Base-by-base conservation (phyloP, 1,140 invertebrate genomes). In the Hestina assimilis region DNA sequence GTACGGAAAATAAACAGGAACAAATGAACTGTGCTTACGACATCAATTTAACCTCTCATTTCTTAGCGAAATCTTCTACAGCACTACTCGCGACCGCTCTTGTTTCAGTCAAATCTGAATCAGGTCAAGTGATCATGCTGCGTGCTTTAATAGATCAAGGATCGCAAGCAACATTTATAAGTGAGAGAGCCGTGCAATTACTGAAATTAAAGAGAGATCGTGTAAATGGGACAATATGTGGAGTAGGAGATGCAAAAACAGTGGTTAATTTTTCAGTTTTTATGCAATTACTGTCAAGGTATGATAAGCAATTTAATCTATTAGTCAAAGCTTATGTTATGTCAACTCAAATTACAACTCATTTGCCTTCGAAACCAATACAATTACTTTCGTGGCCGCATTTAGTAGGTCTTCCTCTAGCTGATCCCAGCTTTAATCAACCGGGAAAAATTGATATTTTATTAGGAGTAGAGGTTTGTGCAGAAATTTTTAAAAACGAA, bases 111-210 rank as follows among this genome's bases (percentile, higher is more conserved):
- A 21, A n/a, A 42, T 17, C 20, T 11, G 40, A 23, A 23, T 11
- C n/a, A n/a, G 29, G 45, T 14, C 6, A 20, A 19, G 20, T 8
- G 0, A 29, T 7, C 9, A 14, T 20, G 11, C 11, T 47, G 17
- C 26, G 45, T 17, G 14, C 45, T 21, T 29, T 31, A 23, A 17
- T 47, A 9, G 45, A 47, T 33, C 45, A 47, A 20, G 45, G 28
- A 8, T 47, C 45, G 1, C 45, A 47, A 33, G 28, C 26, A 31
- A 20, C 12, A 31, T 33, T 47, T 33, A 47, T 47, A 11, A 47
- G 11, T 33, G 45, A 29, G 11, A 6, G 11, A 17, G 45, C 26
- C 5, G 24, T 1, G 20, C 26, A 31, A 31, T 17, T 29, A 7
- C 21, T 47, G 14, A 15, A 15, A 2, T 20, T 20, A 12, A 31